These are phyloP conservation scores for Ctenomys sociabilis DNA, from an alignment of 2,113 vertebrate species.

Conservation along the genomic window DNA sequence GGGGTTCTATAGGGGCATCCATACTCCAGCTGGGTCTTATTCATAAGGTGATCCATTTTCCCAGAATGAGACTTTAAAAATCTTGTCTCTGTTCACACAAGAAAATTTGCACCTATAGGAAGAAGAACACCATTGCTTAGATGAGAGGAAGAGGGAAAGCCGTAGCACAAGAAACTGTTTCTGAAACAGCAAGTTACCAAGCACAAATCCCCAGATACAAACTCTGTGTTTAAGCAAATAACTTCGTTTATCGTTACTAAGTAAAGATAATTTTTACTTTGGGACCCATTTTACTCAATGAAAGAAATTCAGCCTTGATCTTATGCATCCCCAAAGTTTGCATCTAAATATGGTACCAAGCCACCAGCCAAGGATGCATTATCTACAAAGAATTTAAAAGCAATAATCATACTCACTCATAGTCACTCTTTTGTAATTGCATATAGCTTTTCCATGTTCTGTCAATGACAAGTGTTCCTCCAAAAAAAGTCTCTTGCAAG, in stretches of 20 bases:
- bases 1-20: not conserved
- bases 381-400: constrained; percentile 19
- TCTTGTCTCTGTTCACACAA: not conserved
- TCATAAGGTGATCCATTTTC: not conserved
- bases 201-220: not conserved
- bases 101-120: not conserved
- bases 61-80: constrained; percentile 2
- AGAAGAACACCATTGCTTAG: not conserved
- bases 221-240: not conserved
- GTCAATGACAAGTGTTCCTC: not conserved
- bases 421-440: not conserved
- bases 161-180: not conserved
- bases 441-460: not conserved
- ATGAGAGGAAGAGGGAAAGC: not conserved
- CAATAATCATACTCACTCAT: not conserved
- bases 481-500: not conserved
- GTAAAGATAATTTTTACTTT: not conserved
- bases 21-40: not conserved
- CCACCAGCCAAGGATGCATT: not conserved
- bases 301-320: not conserved
- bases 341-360: not conserved
- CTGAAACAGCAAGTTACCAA: not conserved
- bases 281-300: not conserved
- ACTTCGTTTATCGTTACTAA: not conserved
- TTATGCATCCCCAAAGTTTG: not conserved